These are phyloP conservation scores for Heptranchias perlo DNA, from an alignment of 2,113 vertebrate species.

Conservation along the genomic window DNA sequence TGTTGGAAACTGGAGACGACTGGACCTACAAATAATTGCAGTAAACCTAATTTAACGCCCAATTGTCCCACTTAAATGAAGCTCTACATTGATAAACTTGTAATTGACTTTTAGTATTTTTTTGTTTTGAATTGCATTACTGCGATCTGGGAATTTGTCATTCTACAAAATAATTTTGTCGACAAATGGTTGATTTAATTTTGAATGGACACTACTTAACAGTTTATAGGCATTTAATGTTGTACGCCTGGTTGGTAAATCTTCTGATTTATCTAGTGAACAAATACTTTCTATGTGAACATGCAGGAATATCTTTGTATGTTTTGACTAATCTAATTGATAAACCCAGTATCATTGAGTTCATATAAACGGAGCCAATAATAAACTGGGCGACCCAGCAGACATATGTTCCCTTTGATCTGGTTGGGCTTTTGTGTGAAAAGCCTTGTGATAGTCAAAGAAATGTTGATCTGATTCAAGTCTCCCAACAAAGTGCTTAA, in stretches of 20 bases:
- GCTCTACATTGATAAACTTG: background rate
- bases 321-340: background rate
- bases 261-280: background rate
- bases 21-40: slow-evolving; percentile 47
- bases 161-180: background rate
- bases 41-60: background rate
- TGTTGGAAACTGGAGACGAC: slow-evolving; percentile 47
- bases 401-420: background rate
- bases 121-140: background rate
- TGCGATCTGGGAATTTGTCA: background rate
- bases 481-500: background rate
- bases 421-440: background rate
- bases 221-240: background rate
- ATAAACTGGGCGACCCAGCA: background rate
- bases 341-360: background rate
- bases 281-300: background rate
- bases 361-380: background rate
- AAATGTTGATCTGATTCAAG: background rate
- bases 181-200: background rate
- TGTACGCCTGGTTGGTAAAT: background rate
- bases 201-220: background rate
- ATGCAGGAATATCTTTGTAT: background rate
- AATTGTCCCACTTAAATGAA: background rate
- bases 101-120: background rate
- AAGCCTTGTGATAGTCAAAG: background rate